Evolutionary conservation across 2,797 vertebrate genomes (phyloP), one percentile per base, ranked within the genome.

Genomic region (Semaprochilodus insignis): DNA sequence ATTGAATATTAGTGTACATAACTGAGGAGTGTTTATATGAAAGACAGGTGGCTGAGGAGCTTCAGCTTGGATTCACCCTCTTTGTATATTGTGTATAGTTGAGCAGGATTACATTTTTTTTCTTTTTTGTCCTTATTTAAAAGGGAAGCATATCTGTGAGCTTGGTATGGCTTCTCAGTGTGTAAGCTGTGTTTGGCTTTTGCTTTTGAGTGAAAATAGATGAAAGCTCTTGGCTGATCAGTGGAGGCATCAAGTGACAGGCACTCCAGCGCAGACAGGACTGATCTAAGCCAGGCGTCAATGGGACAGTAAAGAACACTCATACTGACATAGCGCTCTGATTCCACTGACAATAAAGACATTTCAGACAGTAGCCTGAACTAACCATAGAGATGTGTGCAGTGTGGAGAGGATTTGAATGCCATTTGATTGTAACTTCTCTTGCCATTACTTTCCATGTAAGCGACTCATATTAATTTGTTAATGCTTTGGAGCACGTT

Each of bases 231-330:
- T 74, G 25, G 78, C 54, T 67, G 65, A 48, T 73, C 71, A 59
- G 77, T 52, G 78, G 80, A 59, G 80, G 73, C 85, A 79, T 86
- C 60, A 84, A 77, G 85, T 88, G 85, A 81, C 80, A 85, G 25
- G 69, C 79, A 31, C 21, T 59, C 74, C 51, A 55, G 73, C 80
- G 77, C 71, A 78, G 74, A 87, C 27, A 5, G 34, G 13, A 10
- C 55, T 71, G 80, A 85, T 86, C 71, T 52, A 72, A 84, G 78
- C 25, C 66, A 55, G 48, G 31, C 44, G 57, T 88, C 76, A 88
- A 72, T 72, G 72, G 36, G 78, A 71, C 23, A 60, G 71, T 83
- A 81, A 87, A 78, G 78, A 74, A 86, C 83, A 87, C 79, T 77
- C 31, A 76, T 62, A 23, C 57, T n/a, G 27, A 84, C 71, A 81